Conservation (phyloP, 2,113 vertebrate genomes). For the Micromys minutus region DNA sequence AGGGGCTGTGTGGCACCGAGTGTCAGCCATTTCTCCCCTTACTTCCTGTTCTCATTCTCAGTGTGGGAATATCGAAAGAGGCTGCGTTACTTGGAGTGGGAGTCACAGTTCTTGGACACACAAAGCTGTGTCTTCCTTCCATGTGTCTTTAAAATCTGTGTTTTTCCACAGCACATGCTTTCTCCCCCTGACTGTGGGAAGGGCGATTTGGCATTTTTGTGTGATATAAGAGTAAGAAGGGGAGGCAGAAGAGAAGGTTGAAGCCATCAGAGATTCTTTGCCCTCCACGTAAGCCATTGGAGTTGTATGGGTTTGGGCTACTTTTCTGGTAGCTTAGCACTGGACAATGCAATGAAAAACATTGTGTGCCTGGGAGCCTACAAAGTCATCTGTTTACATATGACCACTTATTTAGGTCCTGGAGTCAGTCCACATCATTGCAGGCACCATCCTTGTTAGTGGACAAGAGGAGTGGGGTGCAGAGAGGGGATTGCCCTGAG, state of each 20-base stretch:
- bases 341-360: neutral
- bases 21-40: neutral
- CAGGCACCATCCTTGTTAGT: neutral
- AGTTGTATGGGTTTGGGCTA: neutral
- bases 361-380: neutral
- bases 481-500: neutral
- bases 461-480: neutral
- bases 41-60: neutral
- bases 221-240: neutral
- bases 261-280: neutral
- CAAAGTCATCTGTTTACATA: fast-evolving
- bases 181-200: fast-evolving
- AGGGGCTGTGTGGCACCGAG: fast-evolving
- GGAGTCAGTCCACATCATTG: neutral
- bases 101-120: neutral
- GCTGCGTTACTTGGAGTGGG: neutral
- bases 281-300: neutral
- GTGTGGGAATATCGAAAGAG: neutral
- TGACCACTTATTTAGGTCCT: neutral
- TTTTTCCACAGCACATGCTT: fast-evolving
- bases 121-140: no score
- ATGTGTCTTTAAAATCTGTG: neutral
- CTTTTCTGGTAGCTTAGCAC: neutral
- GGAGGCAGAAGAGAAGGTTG: neutral
- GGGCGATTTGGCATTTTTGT: no score